Conservation (phyloP, 2,888 invertebrate species). For the Heliothis peltigera region DNA sequence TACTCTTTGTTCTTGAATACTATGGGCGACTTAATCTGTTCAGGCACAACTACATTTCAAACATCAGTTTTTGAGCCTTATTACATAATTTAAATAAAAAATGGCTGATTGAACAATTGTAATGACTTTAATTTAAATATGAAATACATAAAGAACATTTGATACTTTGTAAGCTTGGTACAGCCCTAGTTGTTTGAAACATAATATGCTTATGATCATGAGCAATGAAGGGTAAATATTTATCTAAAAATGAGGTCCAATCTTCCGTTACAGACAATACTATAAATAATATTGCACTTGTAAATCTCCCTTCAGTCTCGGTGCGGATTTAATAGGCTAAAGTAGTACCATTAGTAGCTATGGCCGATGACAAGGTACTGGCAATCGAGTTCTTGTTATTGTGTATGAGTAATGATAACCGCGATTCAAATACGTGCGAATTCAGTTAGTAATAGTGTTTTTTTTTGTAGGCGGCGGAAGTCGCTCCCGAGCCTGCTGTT, state of each 20-base stretch:
- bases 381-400: conserved; percentile 7
- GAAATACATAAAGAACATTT: neutral
- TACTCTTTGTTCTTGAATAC: too few relatives aligned
- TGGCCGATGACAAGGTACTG: conserved; percentile 81
- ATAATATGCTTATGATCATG: conserved; percentile 77
- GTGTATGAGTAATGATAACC: neutral
- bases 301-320: conserved; percentile 78
- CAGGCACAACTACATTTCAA: too few relatives aligned
- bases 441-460: conserved; percentile 19
- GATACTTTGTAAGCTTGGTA: conserved; percentile 23
- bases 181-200: conserved; percentile 77
- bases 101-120: too few relatives aligned
- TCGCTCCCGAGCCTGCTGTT: conserved; percentile 75
- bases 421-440: neutral
- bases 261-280: conserved; percentile 76
- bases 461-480: conserved; percentile 81
- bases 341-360: conserved; percentile 64
- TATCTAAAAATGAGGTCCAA: conserved; percentile 79
- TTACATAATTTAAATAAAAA: too few relatives aligned
- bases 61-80: too few relatives aligned
- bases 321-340: conserved; percentile 63
- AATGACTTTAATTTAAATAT: too few relatives aligned
- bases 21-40: too few relatives aligned
- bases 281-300: conserved; percentile 79
- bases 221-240: conserved; percentile 83